Base-by-base conservation (phyloP, 35 echinoderm and acorn worm species). In the Heliocidaris tuberculata region DNA sequence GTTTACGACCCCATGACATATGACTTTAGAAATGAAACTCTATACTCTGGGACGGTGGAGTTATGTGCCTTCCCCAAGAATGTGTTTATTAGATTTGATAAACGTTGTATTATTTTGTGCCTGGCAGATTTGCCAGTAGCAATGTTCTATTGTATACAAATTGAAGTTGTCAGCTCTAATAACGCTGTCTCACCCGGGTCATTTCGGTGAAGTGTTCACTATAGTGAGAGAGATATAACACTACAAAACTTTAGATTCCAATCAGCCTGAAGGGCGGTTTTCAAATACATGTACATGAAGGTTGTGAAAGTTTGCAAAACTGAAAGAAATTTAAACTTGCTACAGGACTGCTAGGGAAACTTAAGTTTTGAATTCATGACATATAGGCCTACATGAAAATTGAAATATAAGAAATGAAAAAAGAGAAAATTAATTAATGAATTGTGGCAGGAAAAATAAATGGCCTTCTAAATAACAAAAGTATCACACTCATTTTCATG, bases 31-130 rank as follows among this genome's bases (percentile, higher is more conserved):
- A 19, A 19, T 24, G 65, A 6, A 78, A 78, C 21, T 24, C 27
- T 27, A 78, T 78, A 78, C 7, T n/a, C 65, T 78, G 65, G 65
- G 65, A 6, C 27, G 0, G 65, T 78, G 65, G 27, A 6, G 65
- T 78, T 78, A 78, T 78, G 65, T 78, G 65, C 65, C 65, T 78
- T 78, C 27, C 65, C 15, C 65, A 78, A 78, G 65, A 78, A 78
- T 78, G 87, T 89, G 87, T 89, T 89, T 89, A 89, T 89, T 47
- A 89, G 31, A 89, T 89, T 89, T 48, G 47, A 89, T 89, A 89
- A 89, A 30, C 13, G 86, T 88, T 12, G 31, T 48, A n/a, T 89
- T 89, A 89, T 89, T 32, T 31, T 89, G 87, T 89, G 87, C 31
- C 87, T 48, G 65, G 65, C 87, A 32, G 87, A 48, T 89, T 89